Conservation (phyloP, 2,113 vertebrate species). For the Bos javanicus region DNA sequence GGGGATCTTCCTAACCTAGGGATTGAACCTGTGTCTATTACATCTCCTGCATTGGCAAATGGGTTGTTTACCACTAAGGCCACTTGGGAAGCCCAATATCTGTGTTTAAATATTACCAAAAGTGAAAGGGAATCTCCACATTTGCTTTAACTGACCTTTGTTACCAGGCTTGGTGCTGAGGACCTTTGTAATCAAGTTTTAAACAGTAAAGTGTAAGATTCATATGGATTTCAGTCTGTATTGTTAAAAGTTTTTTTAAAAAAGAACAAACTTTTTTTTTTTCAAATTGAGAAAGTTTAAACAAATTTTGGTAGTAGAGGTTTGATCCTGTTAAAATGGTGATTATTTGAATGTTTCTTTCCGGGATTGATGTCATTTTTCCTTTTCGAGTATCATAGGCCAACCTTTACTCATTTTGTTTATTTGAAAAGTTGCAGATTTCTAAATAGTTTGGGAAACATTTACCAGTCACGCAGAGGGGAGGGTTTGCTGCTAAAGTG, state of each 20-base stretch:
- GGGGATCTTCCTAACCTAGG: background rate
- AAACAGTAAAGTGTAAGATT: background rate
- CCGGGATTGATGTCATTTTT: background rate
- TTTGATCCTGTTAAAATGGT: background rate
- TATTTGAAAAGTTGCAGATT: constrained; percentile 22
- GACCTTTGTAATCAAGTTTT: background rate
- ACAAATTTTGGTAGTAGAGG: background rate
- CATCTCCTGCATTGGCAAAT: background rate
- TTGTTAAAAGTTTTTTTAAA: background rate
- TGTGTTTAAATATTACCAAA: background rate
- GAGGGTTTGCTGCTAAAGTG: background rate
- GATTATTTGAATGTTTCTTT: background rate
- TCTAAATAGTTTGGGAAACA: constrained; percentile 1
- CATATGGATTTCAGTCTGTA: background rate
- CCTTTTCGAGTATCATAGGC: background rate
- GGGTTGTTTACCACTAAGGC: background rate
- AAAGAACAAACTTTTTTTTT: background rate
- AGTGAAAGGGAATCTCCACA: background rate
- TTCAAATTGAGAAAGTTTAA: background rate
- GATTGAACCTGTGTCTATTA: background rate
- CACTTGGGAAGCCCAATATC: background rate
- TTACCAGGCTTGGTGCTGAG: background rate
- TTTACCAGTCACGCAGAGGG: background rate
- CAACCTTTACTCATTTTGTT: constrained; percentile 28
- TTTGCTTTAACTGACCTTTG: constrained; percentile 25